Conservation (phyloP, 2,888 invertebrate species). For the Smittia aterrima region DNA sequence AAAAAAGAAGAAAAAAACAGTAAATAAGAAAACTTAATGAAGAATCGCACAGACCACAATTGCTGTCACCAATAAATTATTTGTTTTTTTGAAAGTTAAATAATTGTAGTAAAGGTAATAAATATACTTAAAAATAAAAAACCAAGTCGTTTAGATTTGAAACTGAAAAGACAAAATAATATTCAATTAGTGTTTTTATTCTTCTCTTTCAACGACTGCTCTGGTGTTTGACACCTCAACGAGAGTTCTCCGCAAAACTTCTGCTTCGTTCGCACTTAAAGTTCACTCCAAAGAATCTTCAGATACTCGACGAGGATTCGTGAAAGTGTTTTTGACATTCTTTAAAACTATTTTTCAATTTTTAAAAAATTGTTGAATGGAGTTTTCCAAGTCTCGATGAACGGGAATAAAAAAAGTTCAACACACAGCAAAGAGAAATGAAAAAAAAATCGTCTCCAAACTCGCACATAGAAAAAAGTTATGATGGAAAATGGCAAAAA, state of each 20-base stretch:
- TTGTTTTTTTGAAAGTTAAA: slow-evolving; percentile 41
- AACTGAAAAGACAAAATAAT: slow-evolving; percentile 17
- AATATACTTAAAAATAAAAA: slow-evolving; percentile 41
- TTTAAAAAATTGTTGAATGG: slow-evolving; percentile 39
- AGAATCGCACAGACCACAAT: slow-evolving; percentile 41
- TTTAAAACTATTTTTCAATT: slow-evolving; percentile 42
- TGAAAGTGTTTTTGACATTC: slow-evolving; percentile 31
- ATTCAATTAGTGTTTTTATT: slow-evolving; percentile 4
- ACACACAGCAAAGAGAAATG: slow-evolving; percentile 19
- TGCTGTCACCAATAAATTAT: slow-evolving; percentile 42
- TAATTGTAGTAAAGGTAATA: slow-evolving; percentile 41
- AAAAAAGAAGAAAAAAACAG: slow-evolving; percentile 21
- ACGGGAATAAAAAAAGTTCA: background rate
- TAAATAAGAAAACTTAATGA: slow-evolving; percentile 28
- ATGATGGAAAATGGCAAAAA: slow-evolving; percentile 41
- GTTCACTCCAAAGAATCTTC: background rate
- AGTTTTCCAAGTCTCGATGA: slow-evolving; percentile 14
- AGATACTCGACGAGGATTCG: background rate
- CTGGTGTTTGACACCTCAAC: background rate
- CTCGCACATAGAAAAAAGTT: slow-evolving; percentile 29
- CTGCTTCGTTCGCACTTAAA: slow-evolving; percentile 11
- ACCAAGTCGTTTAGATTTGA: slow-evolving; percentile 42
- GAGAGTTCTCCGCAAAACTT: background rate
- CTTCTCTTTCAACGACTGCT: background rate
- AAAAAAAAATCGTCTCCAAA: slow-evolving; percentile 17